Evolutionary conservation across 1,140 invertebrate genomes (phyloP), one percentile per base, ranked within the genome.

Genomic region (Drosophila asahinai): DNA sequence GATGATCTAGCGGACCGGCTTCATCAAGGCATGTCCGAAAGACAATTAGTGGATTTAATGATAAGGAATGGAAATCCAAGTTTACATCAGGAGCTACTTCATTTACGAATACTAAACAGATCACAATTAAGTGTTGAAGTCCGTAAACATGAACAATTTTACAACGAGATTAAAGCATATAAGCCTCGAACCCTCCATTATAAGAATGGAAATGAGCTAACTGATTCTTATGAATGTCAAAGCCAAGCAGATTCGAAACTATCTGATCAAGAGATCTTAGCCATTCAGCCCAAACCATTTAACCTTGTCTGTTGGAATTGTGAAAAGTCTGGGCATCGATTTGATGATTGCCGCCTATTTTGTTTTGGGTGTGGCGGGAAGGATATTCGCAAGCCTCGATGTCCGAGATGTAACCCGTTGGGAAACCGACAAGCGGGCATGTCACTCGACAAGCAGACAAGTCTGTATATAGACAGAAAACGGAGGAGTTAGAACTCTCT

Each of bases 341-440:
- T 49, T 8, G 48, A 49, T 14, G 19, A 15, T 49, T 49, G 45
- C 11, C 2, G 45, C 11, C 2, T 22, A 14, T 22, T 47, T 47
- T 47, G 11, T 47, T 47, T 47, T 47, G 19, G 45, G 19, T 47
- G 45, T 47, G 17, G 45, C 45, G 45, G 17, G 19, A 47, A 45
- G 19, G 45, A 47, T 19, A 19, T 47, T 47, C 19, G 11, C 2
- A 47, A 47, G 45, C 5, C 17, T 22, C 22, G 14, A 4, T 49
- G 22, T 49, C 48, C 22, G 22, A 49, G 48, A 49, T 25, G 14
- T 27, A 49, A 49, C 48, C 48, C 48, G 7, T 49, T 49, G 48
- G 48, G 48, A 49, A 49, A 49, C 48, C 48, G 22, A 49, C 15
- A 4, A 51, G 7, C 22, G 15, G 15, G 48, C 7, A 27, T 49